These are phyloP conservation scores for Melolontha melolontha DNA, from an alignment of 2,888 invertebrate species.

Conservation along the genomic window DNA sequence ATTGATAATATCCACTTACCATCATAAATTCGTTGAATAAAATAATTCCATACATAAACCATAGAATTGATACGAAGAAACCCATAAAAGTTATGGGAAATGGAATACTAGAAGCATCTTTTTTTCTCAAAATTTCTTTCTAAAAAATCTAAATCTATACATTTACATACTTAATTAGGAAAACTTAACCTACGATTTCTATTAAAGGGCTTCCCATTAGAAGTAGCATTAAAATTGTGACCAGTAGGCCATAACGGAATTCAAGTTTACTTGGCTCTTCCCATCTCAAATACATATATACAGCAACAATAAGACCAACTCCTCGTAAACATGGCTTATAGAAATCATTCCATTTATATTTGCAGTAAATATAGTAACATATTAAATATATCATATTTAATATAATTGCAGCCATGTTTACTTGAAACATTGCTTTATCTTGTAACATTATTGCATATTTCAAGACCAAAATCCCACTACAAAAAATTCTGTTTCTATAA, in stretches of 20 bases:
- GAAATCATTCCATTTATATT: conserved; percentile 66
- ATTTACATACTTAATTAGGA: not conserved
- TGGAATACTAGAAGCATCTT: conserved; percentile 88
- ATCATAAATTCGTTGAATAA: conserved; percentile 81
- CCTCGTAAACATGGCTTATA: conserved; percentile 71
- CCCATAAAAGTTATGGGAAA: conserved; percentile 89
- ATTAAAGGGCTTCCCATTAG: conserved; percentile 79
- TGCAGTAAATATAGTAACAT: conserved; percentile 76
- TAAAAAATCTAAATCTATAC: conserved; percentile 63
- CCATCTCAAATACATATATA: conserved; percentile 74
- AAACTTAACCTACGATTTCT: conserved; percentile 71
- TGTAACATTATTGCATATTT: conserved; percentile 80
- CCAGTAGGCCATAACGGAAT: conserved; percentile 77
- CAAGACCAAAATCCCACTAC: conserved; percentile 80
- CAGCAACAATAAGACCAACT: conserved; percentile 69
- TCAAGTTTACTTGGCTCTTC: conserved; percentile 76
- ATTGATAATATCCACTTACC: conserved; percentile 67
- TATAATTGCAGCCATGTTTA: conserved; percentile 80
- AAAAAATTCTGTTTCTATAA: conserved; percentile 48
- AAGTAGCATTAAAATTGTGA: conserved; percentile 75
- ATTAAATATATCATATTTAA: conserved; percentile 76
- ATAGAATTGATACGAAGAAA: conserved; percentile 80
- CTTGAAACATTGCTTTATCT: conserved; percentile 81
- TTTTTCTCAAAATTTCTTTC: conserved; percentile 81
- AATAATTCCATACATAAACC: conserved; percentile 85